Conservation (phyloP, 2,888 invertebrate species). For the Drosophila quinaria region DNA sequence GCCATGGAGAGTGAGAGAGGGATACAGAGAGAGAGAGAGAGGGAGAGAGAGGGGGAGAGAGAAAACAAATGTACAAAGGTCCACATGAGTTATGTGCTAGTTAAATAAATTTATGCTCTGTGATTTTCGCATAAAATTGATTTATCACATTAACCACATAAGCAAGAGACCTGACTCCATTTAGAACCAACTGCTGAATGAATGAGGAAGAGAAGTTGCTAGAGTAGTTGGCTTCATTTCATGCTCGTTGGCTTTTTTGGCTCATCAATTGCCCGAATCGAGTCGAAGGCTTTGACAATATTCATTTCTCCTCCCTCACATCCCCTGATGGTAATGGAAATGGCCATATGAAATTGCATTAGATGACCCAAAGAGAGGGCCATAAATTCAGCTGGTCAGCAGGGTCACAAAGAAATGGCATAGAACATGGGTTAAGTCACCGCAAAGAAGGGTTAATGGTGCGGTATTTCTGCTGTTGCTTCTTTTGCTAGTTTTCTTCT, state of each 20-base stretch:
- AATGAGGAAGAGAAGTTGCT: background rate
- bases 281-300: conserved; percentile 51
- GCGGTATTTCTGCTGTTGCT: conserved; percentile 38
- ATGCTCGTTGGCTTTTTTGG: conserved; percentile 81
- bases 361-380: conserved; percentile 66
- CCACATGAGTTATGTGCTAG: conserved; percentile 77
- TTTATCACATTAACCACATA: conserved; percentile 81
- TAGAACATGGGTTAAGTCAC: conserved; percentile 65
- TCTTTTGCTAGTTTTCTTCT: conserved; percentile 10
- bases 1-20: background rate
- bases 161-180: conserved; percentile 36
- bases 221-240: conserved; percentile 72
- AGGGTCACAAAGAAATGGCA: conserved; percentile 44
- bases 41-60: background rate
- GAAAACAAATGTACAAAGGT: conserved; percentile 46
- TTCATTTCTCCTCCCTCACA: background rate
- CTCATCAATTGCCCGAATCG: conserved; percentile 70
- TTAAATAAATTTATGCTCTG: conserved; percentile 82
- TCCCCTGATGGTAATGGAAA: conserved; percentile 46
- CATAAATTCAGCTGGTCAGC: conserved; percentile 63
- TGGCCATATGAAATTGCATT: conserved; percentile 75
- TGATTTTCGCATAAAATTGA: conserved; percentile 83
- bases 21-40: background rate
- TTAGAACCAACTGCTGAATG: background rate
- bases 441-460: conserved; percentile 76